These are phyloP conservation scores for Talpa occidentalis DNA, from an alignment of 2,113 vertebrate species.

Conservation along the genomic window DNA sequence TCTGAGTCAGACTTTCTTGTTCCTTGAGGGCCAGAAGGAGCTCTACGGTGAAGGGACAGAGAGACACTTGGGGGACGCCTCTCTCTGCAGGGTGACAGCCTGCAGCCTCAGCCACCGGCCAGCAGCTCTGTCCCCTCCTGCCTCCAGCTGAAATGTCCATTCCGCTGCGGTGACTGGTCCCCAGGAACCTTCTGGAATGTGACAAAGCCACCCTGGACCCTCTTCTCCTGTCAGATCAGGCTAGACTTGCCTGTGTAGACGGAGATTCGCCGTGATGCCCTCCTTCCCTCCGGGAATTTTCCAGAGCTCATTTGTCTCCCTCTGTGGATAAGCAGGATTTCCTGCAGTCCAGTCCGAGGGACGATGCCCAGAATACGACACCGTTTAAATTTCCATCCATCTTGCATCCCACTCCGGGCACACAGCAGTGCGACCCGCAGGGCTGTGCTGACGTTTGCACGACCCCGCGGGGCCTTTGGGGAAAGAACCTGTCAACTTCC, in stretches of 20 bases:
- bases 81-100: background rate
- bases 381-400: background rate
- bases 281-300: constrained; percentile 66
- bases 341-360: constrained; percentile 36
- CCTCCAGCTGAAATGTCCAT: background rate
- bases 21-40: background rate
- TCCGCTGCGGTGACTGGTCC: background rate
- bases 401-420: background rate
- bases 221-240: background rate
- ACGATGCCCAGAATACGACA: constrained; percentile 39
- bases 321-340: constrained; percentile 63
- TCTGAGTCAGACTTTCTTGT: background rate
- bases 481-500: background rate
- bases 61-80: background rate
- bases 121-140: background rate
- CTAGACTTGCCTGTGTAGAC: background rate
- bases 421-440: fast-evolving
- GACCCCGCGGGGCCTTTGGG: background rate
- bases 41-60: background rate
- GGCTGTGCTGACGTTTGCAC: background rate
- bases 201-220: background rate
- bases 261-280: constrained; percentile 29
- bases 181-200: constrained; percentile 45
- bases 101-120: background rate
- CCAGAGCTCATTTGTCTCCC: constrained; percentile 65